A percentile compares a stretch with the other conserved stretches of the same genome.
Evolutionary conservation across 1,140 invertebrate species (phyloP).

Genomic region (Nilaparvata lugens): DNA sequence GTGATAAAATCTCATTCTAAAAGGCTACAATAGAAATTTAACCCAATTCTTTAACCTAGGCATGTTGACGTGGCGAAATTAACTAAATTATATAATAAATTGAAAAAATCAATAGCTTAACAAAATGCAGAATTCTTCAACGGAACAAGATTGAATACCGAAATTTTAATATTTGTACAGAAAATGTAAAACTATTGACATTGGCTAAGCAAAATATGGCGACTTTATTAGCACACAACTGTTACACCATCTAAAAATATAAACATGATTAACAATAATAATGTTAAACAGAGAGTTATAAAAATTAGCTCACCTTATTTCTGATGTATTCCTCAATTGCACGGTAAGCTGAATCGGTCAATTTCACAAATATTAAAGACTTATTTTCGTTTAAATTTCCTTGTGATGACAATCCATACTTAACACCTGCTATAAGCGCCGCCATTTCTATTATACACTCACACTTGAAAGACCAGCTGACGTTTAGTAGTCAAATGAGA

Average conservation of each 20-base stretch:
- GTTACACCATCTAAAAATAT: slow-evolving; percentile 21
- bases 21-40: slow-evolving; percentile 1
- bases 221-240: slow-evolving; percentile 23
- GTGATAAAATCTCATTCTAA: too few species aligned
- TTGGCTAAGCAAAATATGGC: slow-evolving; percentile 25
- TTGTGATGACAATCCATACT: slow-evolving; percentile 90
- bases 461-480: slow-evolving; percentile 34
- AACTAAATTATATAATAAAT: not conserved
- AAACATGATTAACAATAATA: slow-evolving; percentile 3
- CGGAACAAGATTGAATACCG: not conserved
- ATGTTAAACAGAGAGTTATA: not conserved
- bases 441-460: slow-evolving; percentile 64
- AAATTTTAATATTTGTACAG: not conserved
- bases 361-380: slow-evolving; percentile 86
- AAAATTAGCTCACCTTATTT: slow-evolving; percentile 61
- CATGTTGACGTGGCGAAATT: slow-evolving; percentile 17
- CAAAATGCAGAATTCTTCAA: not conserved
- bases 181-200: slow-evolving; percentile 5
- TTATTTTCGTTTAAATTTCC: slow-evolving; percentile 75
- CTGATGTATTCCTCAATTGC: slow-evolving; percentile 82
- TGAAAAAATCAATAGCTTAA: not conserved
- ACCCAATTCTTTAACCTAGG: slow-evolving; percentile 15
- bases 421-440: slow-evolving; percentile 85
- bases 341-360: slow-evolving; percentile 85
- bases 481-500: slow-evolving; percentile 15